Evolutionary conservation across 2,888 invertebrate genomes (phyloP).

Genomic region (Helleia helle): DNA sequence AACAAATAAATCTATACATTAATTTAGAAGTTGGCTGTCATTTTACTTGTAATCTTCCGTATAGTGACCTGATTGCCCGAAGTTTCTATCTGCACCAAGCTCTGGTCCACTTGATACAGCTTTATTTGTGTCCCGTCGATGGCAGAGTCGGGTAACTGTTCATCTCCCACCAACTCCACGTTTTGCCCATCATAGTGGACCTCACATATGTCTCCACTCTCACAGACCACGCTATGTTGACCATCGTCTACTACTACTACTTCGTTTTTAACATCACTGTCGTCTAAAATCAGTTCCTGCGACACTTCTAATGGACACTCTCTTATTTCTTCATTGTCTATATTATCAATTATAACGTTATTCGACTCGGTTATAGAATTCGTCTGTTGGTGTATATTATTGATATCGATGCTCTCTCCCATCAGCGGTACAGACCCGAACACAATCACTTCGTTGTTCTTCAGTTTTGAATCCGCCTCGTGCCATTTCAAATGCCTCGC

Average conservation of each 20-base stretch:
- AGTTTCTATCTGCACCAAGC: slow-evolving; percentile 45
- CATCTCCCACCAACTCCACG: too few relatives aligned
- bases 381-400: too few relatives aligned
- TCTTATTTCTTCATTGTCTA: slow-evolving; percentile 10
- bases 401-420: too few relatives aligned
- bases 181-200: slow-evolving; percentile 32
- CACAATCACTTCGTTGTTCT: slow-evolving; percentile 25
- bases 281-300: slow-evolving; percentile 38
- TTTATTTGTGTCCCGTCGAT: slow-evolving; percentile 36
- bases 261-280: slow-evolving; percentile 34
- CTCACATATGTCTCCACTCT: slow-evolving; percentile 25
- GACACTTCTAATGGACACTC: slow-evolving; percentile 38
- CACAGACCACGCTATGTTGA: slow-evolving; percentile 22
- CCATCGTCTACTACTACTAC: slow-evolving; percentile 37
- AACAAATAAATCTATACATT: too few relatives aligned
- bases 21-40: slow-evolving; percentile 36
- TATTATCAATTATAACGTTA: slow-evolving; percentile 11
- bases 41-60: slow-evolving; percentile 50
- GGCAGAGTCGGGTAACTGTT: slow-evolving; percentile 25
- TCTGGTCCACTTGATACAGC: slow-evolving; percentile 50
- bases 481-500: slow-evolving; percentile 46
- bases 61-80: slow-evolving; percentile 43
- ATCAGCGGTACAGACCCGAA: too few relatives aligned
- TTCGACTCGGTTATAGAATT: too few relatives aligned
- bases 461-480: slow-evolving; percentile 27